Evolutionary conservation across 2,797 vertebrate genomes (phyloP), one percentile per base, ranked within the genome.

Genomic region (Bufotes viridis): DNA sequence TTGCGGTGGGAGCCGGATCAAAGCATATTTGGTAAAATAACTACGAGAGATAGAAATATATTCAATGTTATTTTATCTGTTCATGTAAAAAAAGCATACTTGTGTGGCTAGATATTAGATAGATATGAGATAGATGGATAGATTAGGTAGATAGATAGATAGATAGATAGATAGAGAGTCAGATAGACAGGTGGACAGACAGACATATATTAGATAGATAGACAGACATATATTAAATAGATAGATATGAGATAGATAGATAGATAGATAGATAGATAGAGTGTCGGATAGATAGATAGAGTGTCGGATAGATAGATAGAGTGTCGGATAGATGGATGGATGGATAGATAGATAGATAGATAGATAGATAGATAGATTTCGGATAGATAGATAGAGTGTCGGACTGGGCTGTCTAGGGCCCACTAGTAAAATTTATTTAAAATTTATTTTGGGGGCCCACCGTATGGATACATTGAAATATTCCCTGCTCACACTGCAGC

Each of bases 11-110:
- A 22, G 49, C 74, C 20, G 26, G 78, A 90, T 87, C 87, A 91
- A 87, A 76, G 87, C 69, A 88, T 76, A 78, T 89, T 87, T 85
- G 51, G 79, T 88, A n/a, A 85, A 87, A 87, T 61, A 83, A 70
- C 87, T 49, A 84, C 26, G 69, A 60, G 74, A 78, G 79, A 79
- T 22, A 26, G 55, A 74, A 53, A 22, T 69, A 69, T 88, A 14
- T 65, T 80, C 17, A 74, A 65, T 24, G 24, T 70, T 42, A 6
- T 42, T n/a, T 34, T 29, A 88, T 72, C 82, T 88, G 75, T 84
- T 84, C 11, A 51, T 26, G 20, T 17, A 0, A 26, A 24, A 24
- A 4, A 24, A 24, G 12, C 0, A 74, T 42, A 4, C 1, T 7
- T 8, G 2, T 7, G 29, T 13, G 5, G 65, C 13, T 26, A 69